A percentile compares a stretch with the other conserved stretches of the same genome.
These are phyloP conservation scores for Meloidogyne chitwoodi DNA, from an alignment of 1,140 invertebrate species.

Conservation along the genomic window DNA sequence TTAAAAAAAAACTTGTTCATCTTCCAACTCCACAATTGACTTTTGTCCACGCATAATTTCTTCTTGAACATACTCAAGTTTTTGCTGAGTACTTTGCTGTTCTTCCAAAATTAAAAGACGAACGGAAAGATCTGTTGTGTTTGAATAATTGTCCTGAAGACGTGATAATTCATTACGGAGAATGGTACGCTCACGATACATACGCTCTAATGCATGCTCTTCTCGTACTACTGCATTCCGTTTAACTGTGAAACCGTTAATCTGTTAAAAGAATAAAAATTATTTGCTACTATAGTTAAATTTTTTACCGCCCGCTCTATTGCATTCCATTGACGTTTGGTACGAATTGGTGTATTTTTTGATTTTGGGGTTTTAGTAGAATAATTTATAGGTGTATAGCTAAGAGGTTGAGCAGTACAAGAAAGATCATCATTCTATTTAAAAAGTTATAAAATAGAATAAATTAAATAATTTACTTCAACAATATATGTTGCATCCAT, in stretches of 20 bases:
- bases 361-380: not conserved
- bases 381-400: not conserved
- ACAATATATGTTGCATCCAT: constrained; percentile 1
- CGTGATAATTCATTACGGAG: not conserved
- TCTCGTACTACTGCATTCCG: not conserved
- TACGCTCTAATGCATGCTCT: not conserved
- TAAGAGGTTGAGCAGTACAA: too few relatives aligned
- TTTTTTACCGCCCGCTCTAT: not conserved
- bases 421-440: not conserved
- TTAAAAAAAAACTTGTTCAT: not conserved
- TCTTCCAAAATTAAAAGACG: not conserved
- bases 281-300: not conserved
- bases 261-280: not conserved
- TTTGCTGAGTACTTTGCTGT: not conserved
- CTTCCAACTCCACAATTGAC: not conserved
- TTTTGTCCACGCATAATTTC: not conserved
- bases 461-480: not conserved
- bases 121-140: not conserved
- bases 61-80: not conserved
- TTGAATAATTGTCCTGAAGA: not conserved
- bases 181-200: not conserved
- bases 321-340: not conserved
- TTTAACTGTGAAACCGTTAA: not conserved
- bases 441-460: not conserved
- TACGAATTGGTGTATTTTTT: not conserved